phyloP scores from a whole-genome alignment of 35 echinoderm and acorn worm species.

The Apostichopus japonicus region DNA sequence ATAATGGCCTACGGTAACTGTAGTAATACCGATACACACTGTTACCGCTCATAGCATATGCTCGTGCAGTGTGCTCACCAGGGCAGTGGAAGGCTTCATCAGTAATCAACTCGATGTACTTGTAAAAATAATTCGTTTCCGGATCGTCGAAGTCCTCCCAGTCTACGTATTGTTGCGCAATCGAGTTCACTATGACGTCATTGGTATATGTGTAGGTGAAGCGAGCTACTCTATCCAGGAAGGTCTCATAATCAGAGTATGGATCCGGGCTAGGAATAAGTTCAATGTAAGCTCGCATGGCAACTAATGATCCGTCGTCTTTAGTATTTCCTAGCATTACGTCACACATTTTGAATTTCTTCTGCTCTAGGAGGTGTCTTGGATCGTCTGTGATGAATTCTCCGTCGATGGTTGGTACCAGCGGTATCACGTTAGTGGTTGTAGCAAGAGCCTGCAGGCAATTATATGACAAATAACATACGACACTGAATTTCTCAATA shows the following conservation, averaged over 20 bases:
- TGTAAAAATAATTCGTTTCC: slow-evolving; percentile 56
- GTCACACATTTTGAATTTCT: slow-evolving; percentile 52
- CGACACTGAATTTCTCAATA: too few species aligned
- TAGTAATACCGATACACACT: slow-evolving; percentile 67
- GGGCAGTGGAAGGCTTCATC: slow-evolving; percentile 74
- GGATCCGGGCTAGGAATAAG: not conserved
- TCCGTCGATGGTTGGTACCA: too few species aligned
- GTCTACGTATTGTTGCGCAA: slow-evolving; percentile 68
- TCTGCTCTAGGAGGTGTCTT: not conserved
- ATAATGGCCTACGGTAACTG: not conserved
- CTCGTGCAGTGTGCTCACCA: slow-evolving; percentile 52
- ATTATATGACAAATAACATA: too few species aligned
- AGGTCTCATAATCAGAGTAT: slow-evolving; percentile 41
- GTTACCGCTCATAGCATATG: slow-evolving; percentile 48
- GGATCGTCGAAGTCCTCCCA: slow-evolving; percentile 58
- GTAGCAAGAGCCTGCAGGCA: slow-evolving; percentile 13
- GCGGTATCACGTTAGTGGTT: slow-evolving; percentile 35
- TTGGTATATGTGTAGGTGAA: slow-evolving; percentile 72
- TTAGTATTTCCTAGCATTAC: slow-evolving; percentile 58
- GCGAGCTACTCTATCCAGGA: slow-evolving; percentile 32
- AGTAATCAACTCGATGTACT: slow-evolving; percentile 53
- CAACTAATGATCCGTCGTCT: slow-evolving; percentile 61
- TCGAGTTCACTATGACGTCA: slow-evolving; percentile 61
- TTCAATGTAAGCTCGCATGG: slow-evolving; percentile 27
- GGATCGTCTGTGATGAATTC: too few species aligned